Evolutionary conservation across 2,888 invertebrate species (phyloP), one percentile per base, ranked within the genome.

Genomic region (Caenorhabditis auriculariae): DNA sequence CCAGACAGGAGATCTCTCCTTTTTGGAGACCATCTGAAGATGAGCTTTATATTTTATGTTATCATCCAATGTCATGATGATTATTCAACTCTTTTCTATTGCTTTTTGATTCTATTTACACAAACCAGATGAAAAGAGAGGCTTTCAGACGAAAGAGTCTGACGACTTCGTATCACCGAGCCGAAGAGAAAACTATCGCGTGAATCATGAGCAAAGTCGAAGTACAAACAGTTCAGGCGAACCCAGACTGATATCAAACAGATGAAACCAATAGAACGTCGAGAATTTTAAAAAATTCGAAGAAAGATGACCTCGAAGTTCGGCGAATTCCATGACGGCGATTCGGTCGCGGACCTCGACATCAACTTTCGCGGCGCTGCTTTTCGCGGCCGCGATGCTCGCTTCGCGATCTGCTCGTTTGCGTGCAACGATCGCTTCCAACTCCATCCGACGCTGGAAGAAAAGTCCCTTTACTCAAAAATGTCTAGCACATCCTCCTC

Each of bases 251-350:
- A 15, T 9, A 37, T 39, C 23, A 44, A n/a, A n/a, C n/a, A n/a
- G 35, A 12, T 9, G 35, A n/a, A 32, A 32, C 9, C 35, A 7
- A 4, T 4, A 17, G 32, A 46, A 29, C 23, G 29, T 37, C 39
- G 17, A 46, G 17, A 9, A 47, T 47, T 32, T 5, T 28, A 23
- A 43, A 24, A 15, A n/a, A n/a, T n/a, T n/a, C n/a, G n/a, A n/a
- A n/a, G n/a, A n/a, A n/a, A n/a, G n/a, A n/a, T n/a, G n/a, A 66
- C 71, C 71, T 66, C 61, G 63, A 23, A 68, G 29, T 41, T 58
- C 45, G 1, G 48, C 52, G 50, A 67, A 75, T 19, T 52, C 49
- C 38, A 69, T 32, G 1, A 38, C 29, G 7, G 41, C 63, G 52
- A 75, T 72, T 35, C 53, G 41, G 12, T 67, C 51, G 19, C 69